phyloP scores from a whole-genome alignment of 2,888 invertebrate genomes.

The Drosophila neotestacea region DNA sequence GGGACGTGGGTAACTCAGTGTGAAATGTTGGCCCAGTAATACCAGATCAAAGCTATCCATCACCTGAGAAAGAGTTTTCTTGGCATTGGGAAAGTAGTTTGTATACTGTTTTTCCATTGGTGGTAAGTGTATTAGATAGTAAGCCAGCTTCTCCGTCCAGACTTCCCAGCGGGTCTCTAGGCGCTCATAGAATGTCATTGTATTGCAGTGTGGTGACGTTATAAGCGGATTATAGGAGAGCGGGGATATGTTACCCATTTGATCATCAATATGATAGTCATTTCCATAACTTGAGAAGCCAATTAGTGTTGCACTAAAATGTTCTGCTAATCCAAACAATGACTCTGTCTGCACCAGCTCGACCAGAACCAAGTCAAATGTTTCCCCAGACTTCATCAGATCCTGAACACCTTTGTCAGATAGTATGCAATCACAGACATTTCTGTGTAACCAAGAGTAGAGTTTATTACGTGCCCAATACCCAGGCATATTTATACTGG shows the following conservation, averaged over 20 bases:
- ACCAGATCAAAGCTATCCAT: slow-evolving; percentile 76
- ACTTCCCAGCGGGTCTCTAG: slow-evolving; percentile 72
- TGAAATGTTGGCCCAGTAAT: slow-evolving; percentile 82
- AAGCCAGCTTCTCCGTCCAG: slow-evolving; percentile 53
- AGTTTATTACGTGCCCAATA: slow-evolving; percentile 30
- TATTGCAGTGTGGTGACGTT: slow-evolving; percentile 64
- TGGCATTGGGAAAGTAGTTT: slow-evolving; percentile 71
- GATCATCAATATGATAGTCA: slow-evolving; percentile 54
- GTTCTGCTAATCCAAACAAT: slow-evolving; percentile 74
- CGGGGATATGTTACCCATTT: slow-evolving; percentile 76
- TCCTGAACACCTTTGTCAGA: slow-evolving; percentile 51
- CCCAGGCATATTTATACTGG: accelerated
- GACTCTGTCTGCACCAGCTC: slow-evolving; percentile 82
- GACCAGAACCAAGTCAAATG: slow-evolving; percentile 83
- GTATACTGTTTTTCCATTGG: slow-evolving; percentile 62
- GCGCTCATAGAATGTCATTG: slow-evolving; percentile 83
- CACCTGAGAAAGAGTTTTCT: slow-evolving; percentile 59
- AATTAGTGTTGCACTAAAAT: slow-evolving; percentile 72
- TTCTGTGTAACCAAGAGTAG: background rate
- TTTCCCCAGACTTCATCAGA: slow-evolving; percentile 74
- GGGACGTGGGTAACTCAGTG: slow-evolving; percentile 76
- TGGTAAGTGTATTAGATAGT: slow-evolving; percentile 69
- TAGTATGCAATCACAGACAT: slow-evolving; percentile 24
- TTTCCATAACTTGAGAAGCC: slow-evolving; percentile 71
- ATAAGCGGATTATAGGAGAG: slow-evolving; percentile 77